Evolutionary conservation across 2,113 vertebrate genomes (phyloP).

Genomic region (Erpornis zantholeuca): DNA sequence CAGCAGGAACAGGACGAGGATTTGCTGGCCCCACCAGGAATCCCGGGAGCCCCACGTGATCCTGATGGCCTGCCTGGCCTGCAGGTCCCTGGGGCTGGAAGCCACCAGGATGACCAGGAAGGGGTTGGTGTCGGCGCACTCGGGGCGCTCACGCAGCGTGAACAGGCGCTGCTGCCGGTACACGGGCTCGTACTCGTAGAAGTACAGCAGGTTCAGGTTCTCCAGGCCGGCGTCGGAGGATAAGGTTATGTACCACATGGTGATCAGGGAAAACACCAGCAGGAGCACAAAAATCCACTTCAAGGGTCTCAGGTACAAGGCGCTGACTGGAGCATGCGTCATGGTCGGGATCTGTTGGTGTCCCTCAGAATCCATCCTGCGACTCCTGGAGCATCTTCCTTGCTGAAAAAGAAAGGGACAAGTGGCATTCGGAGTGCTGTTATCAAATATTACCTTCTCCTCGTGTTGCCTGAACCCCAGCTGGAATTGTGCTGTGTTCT

Average conservation of each 20-base stretch:
- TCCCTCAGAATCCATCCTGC: background rate
- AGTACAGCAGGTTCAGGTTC: constrained; percentile 45
- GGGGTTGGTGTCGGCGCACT: constrained; percentile 6
- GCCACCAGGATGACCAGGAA: constrained; percentile 75
- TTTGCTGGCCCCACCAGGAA: constrained; percentile 59
- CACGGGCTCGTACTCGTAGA: constrained; percentile 62
- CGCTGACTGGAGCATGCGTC: fast-evolving
- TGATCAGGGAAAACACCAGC: background rate
- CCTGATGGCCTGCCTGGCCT: constrained; percentile 68
- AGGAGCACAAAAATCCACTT: constrained; percentile 48
- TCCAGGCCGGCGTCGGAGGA: background rate
- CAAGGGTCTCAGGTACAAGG: background rate
- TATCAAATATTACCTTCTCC: background rate
- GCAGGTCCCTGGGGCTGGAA: constrained; percentile 28
- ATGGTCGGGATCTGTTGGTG: background rate
- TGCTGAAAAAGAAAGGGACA: background rate
- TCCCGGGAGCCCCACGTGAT: constrained; percentile 53
- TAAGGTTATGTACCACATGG: constrained; percentile 37
- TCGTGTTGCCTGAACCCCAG: background rate
- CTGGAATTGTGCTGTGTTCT: fast-evolving
- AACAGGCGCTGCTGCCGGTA: constrained; percentile 54
- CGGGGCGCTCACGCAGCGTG: background rate
- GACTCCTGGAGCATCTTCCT: background rate
- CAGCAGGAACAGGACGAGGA: constrained; percentile 69
- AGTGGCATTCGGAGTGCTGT: background rate